Evolutionary conservation across 2,888 invertebrate species (phyloP), one percentile per base, ranked within the genome.

Genomic region (Syrista parreyssii): DNA sequence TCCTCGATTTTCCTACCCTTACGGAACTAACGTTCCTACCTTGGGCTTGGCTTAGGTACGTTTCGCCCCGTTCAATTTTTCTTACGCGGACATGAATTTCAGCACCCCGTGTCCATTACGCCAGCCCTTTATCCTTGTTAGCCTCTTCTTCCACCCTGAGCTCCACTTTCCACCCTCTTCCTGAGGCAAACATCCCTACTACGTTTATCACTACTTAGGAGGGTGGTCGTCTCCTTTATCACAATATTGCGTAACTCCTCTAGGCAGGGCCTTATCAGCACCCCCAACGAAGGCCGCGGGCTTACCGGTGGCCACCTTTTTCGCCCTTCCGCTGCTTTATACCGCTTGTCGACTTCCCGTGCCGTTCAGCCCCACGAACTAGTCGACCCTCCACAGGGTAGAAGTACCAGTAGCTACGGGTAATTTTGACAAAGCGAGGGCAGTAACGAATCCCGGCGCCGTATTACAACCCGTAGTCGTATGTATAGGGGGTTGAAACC

Each of bases 201-300:
- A 81, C 83, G 86, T 88, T 88, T 87, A 87, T 88, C 87, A 85
- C 84, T 78, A 81, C 81, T 82, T 80, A 78, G 76, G 73, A 81
- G 79, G 84, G 78, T 74, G 81, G 77, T 80, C 55, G 78, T 83
- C 82, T 82, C 83, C 83, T 87, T 86, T 85, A 86, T 87, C 88
- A 86, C 84, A 84, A 87, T 88, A 88, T 87, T 84, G 82, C 85
- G 79, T 84, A 84, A 82, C 83, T 84, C 83, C 79, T 75, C 40
- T 40, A 40, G 40, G 40, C 15, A 79, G 78, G 72, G 83, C 78
- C 85, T 87, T 88, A 86, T 86, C 87, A 85, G 81, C 73, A 33
- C 79, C 78, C 80, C 75, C 79, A 69, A 69, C 80, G 77, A 82
- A 80, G 82, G 82, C 74, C 77, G n/a, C 30, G 40, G 40, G 40